phyloP scores from a whole-genome alignment of 2,797 vertebrate species.

The Tokudaia muenninki region DNA sequence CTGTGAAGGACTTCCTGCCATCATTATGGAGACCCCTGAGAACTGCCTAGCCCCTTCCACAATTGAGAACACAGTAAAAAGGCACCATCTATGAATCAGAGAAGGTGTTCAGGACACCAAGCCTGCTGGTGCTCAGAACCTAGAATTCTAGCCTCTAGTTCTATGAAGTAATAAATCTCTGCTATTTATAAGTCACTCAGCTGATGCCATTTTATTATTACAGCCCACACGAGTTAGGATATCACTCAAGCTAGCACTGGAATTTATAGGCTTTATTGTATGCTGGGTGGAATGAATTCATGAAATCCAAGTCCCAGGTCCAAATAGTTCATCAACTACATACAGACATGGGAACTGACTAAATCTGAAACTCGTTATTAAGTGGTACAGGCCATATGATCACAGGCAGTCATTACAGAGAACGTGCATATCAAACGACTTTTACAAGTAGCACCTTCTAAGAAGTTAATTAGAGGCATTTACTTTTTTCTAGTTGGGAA shows the following conservation, averaged over 20 bases:
- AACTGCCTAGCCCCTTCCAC: background rate
- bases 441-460: constrained; percentile 9
- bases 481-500: background rate
- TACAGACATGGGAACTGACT: background rate
- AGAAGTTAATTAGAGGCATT: background rate
- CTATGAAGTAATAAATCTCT: background rate
- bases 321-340: background rate
- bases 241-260: background rate
- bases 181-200: background rate
- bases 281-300: background rate
- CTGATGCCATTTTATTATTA: background rate
- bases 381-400: background rate
- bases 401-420: background rate
- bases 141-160: background rate
- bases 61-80: background rate
- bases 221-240: background rate
- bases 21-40: background rate
- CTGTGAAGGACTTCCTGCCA: background rate
- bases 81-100: background rate
- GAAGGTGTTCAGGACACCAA: background rate
- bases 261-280: background rate
- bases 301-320: background rate
- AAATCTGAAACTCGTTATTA: background rate
- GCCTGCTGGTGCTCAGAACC: too few species aligned
- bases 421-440: background rate